These are phyloP conservation scores for Spongilla lacustris DNA, from an alignment of 37 sponge, comb jelly and placozoan species.

Conservation along the genomic window DNA sequence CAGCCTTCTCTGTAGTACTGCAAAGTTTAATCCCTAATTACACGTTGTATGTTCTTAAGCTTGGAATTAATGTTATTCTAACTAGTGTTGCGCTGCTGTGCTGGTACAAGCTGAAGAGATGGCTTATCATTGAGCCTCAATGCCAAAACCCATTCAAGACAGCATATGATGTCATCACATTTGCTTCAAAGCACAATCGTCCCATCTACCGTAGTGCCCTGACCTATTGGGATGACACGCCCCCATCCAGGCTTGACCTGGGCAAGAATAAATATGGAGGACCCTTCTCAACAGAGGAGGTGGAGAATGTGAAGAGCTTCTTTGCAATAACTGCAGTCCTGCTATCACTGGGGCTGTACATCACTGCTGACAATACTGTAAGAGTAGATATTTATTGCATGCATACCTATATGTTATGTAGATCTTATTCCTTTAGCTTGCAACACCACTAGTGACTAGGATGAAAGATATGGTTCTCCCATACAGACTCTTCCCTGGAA, in stretches of 20 bases:
- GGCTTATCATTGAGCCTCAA: slow-evolving; percentile 51
- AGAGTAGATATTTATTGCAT: neutral
- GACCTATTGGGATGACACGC: slow-evolving; percentile 21
- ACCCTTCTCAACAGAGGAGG: slow-evolving; percentile 47
- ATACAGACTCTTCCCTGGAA: too few relatives aligned
- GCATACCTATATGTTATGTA: too few relatives aligned
- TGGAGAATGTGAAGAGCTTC: slow-evolving; percentile 55
- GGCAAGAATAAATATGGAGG: slow-evolving; percentile 46
- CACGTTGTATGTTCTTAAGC: too few relatives aligned
- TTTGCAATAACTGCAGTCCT: slow-evolving; percentile 36
- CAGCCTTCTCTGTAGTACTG: neutral
- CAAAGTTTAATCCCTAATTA: neutral
- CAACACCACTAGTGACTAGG: too few relatives aligned
- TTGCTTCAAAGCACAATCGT: slow-evolving; percentile 10
- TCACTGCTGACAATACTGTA: slow-evolving; percentile 1
- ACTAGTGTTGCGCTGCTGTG: neutral
- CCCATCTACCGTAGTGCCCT: slow-evolving; percentile 29
- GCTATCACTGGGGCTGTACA: slow-evolving; percentile 1
- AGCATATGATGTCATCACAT: slow-evolving; percentile 25
- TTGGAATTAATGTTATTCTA: slow-evolving; percentile 32
- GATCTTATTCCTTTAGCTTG: too few relatives aligned
- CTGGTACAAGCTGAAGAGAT: neutral
- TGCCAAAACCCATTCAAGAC: slow-evolving; percentile 33
- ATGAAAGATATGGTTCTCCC: too few relatives aligned
- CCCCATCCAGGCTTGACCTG: slow-evolving; percentile 21